These are phyloP conservation scores for Parnassius orleans DNA, from an alignment of 2,888 invertebrate genomes.

Conservation along the genomic window DNA sequence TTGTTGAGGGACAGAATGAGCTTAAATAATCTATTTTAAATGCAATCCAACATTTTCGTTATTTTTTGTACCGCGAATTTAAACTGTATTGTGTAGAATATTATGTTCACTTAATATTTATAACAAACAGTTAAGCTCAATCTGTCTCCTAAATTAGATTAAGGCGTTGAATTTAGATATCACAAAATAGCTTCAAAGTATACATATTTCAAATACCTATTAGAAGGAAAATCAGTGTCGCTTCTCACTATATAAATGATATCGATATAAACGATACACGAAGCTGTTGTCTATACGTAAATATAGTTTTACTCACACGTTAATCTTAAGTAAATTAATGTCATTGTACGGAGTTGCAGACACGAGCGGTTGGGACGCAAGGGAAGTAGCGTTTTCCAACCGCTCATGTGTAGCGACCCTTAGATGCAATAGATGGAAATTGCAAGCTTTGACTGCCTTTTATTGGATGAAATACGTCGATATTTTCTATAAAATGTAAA, in stretches of 20 bases:
- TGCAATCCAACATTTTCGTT: neutral
- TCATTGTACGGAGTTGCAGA: constrained; percentile 46
- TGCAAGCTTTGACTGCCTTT: constrained; percentile 70
- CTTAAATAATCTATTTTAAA: constrained; percentile 31
- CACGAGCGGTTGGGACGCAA: constrained; percentile 29
- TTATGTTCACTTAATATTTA: neutral
- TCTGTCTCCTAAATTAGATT: constrained; percentile 42
- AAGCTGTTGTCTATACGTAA: constrained; percentile 78
- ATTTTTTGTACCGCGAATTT: constrained; percentile 1
- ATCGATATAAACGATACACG: constrained; percentile 57
- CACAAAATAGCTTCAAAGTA: constrained; percentile 75
- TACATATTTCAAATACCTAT: constrained; percentile 59
- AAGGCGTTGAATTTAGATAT: constrained; percentile 64
- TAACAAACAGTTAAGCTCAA: constrained; percentile 4
- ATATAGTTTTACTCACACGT: constrained; percentile 71
- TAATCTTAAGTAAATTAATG: constrained; percentile 65
- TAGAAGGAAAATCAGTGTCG: constrained; percentile 66
- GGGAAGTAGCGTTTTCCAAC: constrained; percentile 23
- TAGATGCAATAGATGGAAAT: constrained; percentile 59
- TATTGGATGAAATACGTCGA: constrained; percentile 64
- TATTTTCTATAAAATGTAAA: constrained; percentile 75
- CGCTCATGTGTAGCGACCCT: constrained; percentile 30
- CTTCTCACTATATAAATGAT: constrained; percentile 60
- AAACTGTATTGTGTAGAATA: constrained; percentile 16
- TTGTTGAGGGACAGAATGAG: constrained; percentile 42